These are phyloP conservation scores for Echiichthys vipera DNA, from an alignment of 2,797 vertebrate species.

Conservation along the genomic window DNA sequence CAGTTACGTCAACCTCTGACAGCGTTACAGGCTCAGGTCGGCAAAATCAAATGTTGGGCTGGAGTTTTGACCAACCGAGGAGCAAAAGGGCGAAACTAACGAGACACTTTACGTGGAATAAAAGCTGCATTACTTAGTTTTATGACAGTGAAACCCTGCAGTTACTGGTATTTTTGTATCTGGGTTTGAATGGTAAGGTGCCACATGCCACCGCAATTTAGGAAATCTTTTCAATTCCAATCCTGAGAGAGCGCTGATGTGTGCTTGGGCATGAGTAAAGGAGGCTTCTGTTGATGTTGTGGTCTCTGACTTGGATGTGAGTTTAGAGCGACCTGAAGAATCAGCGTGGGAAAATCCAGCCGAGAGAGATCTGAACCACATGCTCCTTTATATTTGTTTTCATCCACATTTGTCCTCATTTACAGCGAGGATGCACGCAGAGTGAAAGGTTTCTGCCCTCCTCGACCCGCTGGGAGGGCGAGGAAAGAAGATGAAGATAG, in stretches of 20 bases:
- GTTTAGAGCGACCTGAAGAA: slow-evolving; percentile 7
- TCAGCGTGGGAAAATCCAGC: slow-evolving; percentile 52
- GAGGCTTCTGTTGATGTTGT: slow-evolving; percentile 31
- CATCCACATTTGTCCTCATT: slow-evolving; percentile 63
- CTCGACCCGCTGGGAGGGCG: background rate
- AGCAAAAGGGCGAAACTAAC: background rate
- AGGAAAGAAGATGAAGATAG: background rate
- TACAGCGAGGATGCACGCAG: slow-evolving; percentile 30
- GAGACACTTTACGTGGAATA: too few relatives aligned
- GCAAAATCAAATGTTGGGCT: slow-evolving; percentile 9
- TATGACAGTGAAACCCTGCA: background rate
- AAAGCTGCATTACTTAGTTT: background rate
- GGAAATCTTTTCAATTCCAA: background rate
- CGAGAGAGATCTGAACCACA: slow-evolving; percentile 54
- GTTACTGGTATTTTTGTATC: background rate
- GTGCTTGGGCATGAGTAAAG: background rate
- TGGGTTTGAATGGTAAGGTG: background rate
- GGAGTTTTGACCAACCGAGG: background rate
- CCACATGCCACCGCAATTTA: background rate
- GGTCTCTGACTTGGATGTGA: slow-evolving; percentile 20
- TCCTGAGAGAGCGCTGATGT: background rate
- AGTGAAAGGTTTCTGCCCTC: slow-evolving; percentile 7
- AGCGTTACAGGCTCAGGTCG: background rate
- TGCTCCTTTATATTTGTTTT: slow-evolving; percentile 51
- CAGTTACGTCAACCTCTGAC: slow-evolving; percentile 7